Evolutionary conservation across 2,888 invertebrate species (phyloP).

Genomic region (Pheosia tremula): DNA sequence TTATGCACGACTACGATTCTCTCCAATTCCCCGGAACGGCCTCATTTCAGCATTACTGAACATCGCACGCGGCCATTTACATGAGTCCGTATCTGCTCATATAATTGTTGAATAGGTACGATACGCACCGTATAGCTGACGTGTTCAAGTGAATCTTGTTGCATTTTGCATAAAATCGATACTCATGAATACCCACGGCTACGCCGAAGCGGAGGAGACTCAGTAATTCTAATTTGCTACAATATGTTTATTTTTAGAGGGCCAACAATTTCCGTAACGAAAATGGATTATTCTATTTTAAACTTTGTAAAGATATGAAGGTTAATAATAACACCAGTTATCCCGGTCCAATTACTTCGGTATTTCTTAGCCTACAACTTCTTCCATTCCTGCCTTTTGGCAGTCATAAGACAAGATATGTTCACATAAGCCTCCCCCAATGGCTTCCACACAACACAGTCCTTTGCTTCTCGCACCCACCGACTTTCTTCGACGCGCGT

Average conservation of each 20-base stretch:
- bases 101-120: slow-evolving; percentile 72
- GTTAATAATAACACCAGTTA: too few relatives aligned
- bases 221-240: slow-evolving; percentile 63
- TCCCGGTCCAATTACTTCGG: too few relatives aligned
- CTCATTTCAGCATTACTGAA: slow-evolving; percentile 50
- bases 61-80: slow-evolving; percentile 61
- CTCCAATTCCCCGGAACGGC: slow-evolving; percentile 54
- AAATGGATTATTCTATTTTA: slow-evolving; percentile 55
- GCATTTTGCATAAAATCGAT: slow-evolving; percentile 85
- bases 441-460: too few relatives aligned
- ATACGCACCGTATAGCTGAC: slow-evolving; percentile 63
- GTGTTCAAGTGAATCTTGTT: slow-evolving; percentile 82
- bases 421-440: too few relatives aligned
- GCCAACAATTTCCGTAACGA: slow-evolving; percentile 48
- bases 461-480: too few relatives aligned
- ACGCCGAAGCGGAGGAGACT: slow-evolving; percentile 63
- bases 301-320: too few relatives aligned
- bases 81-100: slow-evolving; percentile 58
- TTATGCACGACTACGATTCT: slow-evolving; percentile 57
- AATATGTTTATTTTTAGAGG: slow-evolving; percentile 69
- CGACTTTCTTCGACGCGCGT: too few relatives aligned
- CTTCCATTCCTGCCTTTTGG: too few relatives aligned
- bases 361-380: too few relatives aligned
- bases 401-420: too few relatives aligned
- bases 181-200: slow-evolving; percentile 77